Evolutionary conservation across 2,113 vertebrate genomes (phyloP), one percentile per base, ranked within the genome.

Genomic region (Salvator merianae): DNA sequence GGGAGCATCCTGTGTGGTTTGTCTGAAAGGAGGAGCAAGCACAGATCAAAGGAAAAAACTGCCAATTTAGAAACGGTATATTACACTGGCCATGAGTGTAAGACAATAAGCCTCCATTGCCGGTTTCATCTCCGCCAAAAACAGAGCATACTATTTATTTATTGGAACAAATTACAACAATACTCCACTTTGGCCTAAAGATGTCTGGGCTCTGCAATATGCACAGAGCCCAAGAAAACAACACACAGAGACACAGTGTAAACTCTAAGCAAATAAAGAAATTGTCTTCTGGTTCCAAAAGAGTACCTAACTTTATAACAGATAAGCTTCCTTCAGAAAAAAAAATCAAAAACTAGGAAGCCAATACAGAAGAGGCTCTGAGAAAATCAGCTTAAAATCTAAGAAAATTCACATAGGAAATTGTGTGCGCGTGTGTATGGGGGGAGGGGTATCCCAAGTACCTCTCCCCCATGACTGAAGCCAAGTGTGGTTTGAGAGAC

Each of bases 1-100:
- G 0, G 98, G 97, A 88, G 96, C 96, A 98, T 99, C 99, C 96
- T 99, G 98, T 88, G 98, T 99, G 38, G 97, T 93, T 81, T 99
- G 99, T 78, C 99, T 99, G 78, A 71, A 84, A 74, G 1, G 65
- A 55, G 1, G 47, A 0, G 16, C 20, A 74, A 30, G 47, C 0
- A 63, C 0, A 3, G 1, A 3, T 70, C 59, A 75, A 38, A 13
- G 16, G 74, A 5, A 50, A 1, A 59, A 10, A 34, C 24, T 13
- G 10, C 43, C 43, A 47, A 47, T 9, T 20, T 1, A 18, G 8
- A 28, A 5, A 18, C 2, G 38, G 13, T 36, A 8, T 1, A 34
- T 62, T 20, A 28, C 20, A 75, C 3, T 20, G 2, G 38, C 2
- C 55, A 26, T 24, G 30, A n/a, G 8, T 12, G 32, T 16, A 12